Base-by-base conservation (phyloP, 2,888 invertebrate genomes). In the Calameuta pallipes region DNA sequence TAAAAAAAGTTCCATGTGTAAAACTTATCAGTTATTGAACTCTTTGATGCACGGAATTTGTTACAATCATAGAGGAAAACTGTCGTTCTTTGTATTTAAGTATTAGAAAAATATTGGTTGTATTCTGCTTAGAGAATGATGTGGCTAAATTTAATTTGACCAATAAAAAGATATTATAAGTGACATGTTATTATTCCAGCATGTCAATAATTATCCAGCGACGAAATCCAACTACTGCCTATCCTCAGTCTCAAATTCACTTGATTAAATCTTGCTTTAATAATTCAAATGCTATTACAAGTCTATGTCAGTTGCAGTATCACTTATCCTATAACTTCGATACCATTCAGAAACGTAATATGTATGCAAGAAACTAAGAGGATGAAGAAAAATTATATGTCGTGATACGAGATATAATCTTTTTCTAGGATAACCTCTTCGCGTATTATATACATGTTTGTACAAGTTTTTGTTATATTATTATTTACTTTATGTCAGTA, bases 391-490 rank as follows among this genome's bases (percentile, higher is more conserved):
- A 56, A 56, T 23, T 23, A 56, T 56, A 56, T 56, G 56, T 56
- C 23, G 23, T 23, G 23, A 23, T 56, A 56, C 23, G 2, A 56
- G 56, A 23, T 23, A 56, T 56, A 56, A 23, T 56, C 56, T 23
- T 56, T 56, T 56, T 23, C 23, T 9, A 23, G 56, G 56, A 56
- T 1, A 23, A 56, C 9, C 56, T 56, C 56, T 56, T 56, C 23
- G 56, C 56, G 56, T 37, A 35, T 76, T 15, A 69, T 73, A 68
- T 71, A 82, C 76, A 71, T 34, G 12, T 30, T 71, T 71, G 31
- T 71, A 71, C 71, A 71, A 33, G 23, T 23, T 71, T 23, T 33
- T 71, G 30, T 34, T 73, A 15, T 73, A 23, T 23, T 0, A 56
- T 56, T 56, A 56, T 79, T 78, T 13, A 68, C 31, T 76, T 73